Evolutionary conservation across 2,888 invertebrate species (phyloP), one percentile per base, ranked within the genome.

Genomic region (Cerceris rybyensis): DNA sequence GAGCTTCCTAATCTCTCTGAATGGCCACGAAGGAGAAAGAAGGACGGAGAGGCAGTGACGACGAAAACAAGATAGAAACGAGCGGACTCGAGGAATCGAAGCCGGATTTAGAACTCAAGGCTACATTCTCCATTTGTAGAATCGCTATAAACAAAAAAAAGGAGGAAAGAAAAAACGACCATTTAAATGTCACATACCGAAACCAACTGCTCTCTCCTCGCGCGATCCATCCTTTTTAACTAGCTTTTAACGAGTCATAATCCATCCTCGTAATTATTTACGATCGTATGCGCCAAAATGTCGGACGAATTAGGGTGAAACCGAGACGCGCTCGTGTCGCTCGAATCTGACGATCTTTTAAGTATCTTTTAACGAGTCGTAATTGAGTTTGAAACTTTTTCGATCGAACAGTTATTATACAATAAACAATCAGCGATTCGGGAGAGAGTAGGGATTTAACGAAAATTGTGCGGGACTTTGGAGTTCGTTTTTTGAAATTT

Each of bases 81-180:
- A 61, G 16, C 42, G 54, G 59, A 50, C 39, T 75, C 46, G 61
- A 69, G 69, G 64, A 74, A 70, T 78, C 73, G 52, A 17, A 71
- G 59, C 70, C 65, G 73, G 77, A 76, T 75, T 82, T 80, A 76
- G 75, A 82, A 60, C 49, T 64, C 70, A 76, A 83, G 80, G 69
- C 61, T 58, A 54, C 14, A 46, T n/a, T 41, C 14, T 14, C 50
- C 16, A 28, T 13, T 58, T 9, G 39, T 57, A 17, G n/a, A 64
- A 54, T 46, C 52, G 39, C n/a, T 65, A 55, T 57, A 16, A 50
- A 70, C 50, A 72, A 70, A 59, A 46, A 64, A 28, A 69, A 64
- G 42, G 28, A 61, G 11, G 43, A 7, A 42, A 42, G 67, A 70
- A 61, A 46, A 64, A 39, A 70, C 60, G 46, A 41, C 11, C 14